Evolutionary conservation across 2,888 invertebrate genomes (phyloP), one percentile per base, ranked within the genome.

Genomic region (Agrochola lychnidis): DNA sequence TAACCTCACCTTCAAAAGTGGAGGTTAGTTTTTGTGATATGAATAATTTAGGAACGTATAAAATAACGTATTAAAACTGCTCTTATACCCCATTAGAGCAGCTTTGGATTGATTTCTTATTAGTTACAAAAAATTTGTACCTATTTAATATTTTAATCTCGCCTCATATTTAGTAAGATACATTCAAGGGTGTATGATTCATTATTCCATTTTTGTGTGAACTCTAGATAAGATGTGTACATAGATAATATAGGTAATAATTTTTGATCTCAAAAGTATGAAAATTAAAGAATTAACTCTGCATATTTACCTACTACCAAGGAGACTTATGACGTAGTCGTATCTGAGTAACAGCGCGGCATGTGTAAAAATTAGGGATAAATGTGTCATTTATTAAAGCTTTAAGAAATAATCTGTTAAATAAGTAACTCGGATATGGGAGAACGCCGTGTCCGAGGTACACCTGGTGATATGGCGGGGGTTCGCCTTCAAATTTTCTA

Each of bases 191-290:
- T 1, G 59, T 36, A 19, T 61, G 36, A n/a, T 40, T 48, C 16
- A 63, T 48, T 36, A 25, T n/a, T 59, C 70, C 0, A 56, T 68
- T 68, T n/a, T 59, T 59, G 36, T 68, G 36, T 59, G 19, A 36
- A 59, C 71, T 72, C 25, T 16, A 51, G 25, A 40, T 71, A 25
- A 10, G 36, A 68, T 57, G 4, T 53, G 63, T 70, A 40, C n/a
- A 53, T 82, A 67, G 9, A 4, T 57, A 67, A 36, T 36, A 36
- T 36, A n/a, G 66, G 25, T 66, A 45, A 53, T 62, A 9, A 19
- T 51, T 73, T 69, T 66, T 78, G 81, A 81, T 81, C 84, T 81
- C 81, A 79, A 57, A 56, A 30, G 36, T 74, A 36, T 62, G n/a
- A 51, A 66, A 66, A 81, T 61, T 12, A 61, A 53, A 56, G 22